Evolutionary conservation across 2,888 invertebrate genomes (phyloP), one percentile per base, ranked within the genome.

Genomic region (Drosophila quinaria): DNA sequence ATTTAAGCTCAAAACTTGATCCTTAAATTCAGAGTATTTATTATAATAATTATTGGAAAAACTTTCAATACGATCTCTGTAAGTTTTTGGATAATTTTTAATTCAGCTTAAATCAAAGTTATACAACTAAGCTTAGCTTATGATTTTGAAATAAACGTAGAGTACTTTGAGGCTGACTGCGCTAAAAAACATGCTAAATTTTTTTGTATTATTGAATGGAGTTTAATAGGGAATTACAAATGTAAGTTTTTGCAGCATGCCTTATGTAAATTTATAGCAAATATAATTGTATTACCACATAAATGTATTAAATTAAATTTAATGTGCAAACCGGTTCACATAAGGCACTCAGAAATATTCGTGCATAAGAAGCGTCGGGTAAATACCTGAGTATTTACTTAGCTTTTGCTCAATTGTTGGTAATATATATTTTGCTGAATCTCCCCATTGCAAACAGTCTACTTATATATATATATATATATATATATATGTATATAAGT

Each of bases 371-470:
- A 25, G 4, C 10, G 15, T 31, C 17, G 17, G 17, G 42, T 25
- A 25, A 50, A 50, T 35, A 13, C 17, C 33, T 15, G 37, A 22
- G 25, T n/a, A 22, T 22, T 6, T 17, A 41, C 4, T 52, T 11
- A 6, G 13, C 10, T 19, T 35, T 11, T 46, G 11, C 35, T 19
- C 41, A 56, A 74, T 63, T 60, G 63, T 35, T 49, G 56, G 54
- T 56, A 76, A 73, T 65, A 58, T 65, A 58, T 67, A 39, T 58
- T 42, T 54, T 51, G 61, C 15, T 55, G 42, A 70, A 67, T 64
- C 73, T 64, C 61, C 77, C 70, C 73, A 58, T 25, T 65, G 39
- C 67, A 52, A 47, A 47, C 37, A 47, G 44, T 35, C 50, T 67
- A 39, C 62, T 42, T 55, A 66, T 37, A 37, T 11, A 37, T 6